These are phyloP conservation scores for Malurus splendens DNA, from an alignment of 2,797 vertebrate species.

Conservation along the genomic window DNA sequence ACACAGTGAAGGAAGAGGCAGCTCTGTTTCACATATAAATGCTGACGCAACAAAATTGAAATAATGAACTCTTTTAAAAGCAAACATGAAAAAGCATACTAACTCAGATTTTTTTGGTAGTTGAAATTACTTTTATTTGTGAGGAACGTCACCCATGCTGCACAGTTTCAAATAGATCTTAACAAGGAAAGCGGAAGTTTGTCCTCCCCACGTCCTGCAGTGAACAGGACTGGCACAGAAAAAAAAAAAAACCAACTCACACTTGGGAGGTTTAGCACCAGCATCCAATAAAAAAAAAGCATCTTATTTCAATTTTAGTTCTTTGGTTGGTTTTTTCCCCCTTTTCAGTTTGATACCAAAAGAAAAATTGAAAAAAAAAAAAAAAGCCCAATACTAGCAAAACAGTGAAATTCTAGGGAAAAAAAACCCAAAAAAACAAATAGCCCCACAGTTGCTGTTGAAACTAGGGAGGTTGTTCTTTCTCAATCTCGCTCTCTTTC, in stretches of 20 bases:
- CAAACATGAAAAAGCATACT: neutral
- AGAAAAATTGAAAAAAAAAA: slow-evolving; percentile 12
- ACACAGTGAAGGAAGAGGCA: neutral
- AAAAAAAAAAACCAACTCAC: slow-evolving; percentile 52
- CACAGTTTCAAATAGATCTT: slow-evolving; percentile 67
- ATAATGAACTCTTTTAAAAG: neutral
- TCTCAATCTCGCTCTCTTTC: slow-evolving; percentile 25
- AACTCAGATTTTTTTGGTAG: neutral
- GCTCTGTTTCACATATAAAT: neutral
- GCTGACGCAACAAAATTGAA: neutral
- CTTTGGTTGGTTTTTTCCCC: slow-evolving; percentile 56
- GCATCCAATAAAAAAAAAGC: slow-evolving; percentile 68
- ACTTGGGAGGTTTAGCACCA: slow-evolving; percentile 75
- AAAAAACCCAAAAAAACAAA: slow-evolving; percentile 4
- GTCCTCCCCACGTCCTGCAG: slow-evolving; percentile 63
- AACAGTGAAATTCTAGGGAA: slow-evolving; percentile 66
- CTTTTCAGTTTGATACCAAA: slow-evolving; percentile 63
- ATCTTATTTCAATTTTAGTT: slow-evolving; percentile 66
- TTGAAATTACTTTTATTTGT: slow-evolving; percentile 71
- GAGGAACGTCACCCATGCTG: slow-evolving; percentile 65
- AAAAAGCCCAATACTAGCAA: slow-evolving; percentile 36
- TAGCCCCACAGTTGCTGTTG: slow-evolving; percentile 55
- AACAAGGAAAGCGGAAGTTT: slow-evolving; percentile 64
- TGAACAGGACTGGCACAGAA: slow-evolving; percentile 66
- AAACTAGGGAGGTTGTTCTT: slow-evolving; percentile 58